Conservation (phyloP, 2,113 vertebrate species). For the Melanerpes formicivorus region DNA sequence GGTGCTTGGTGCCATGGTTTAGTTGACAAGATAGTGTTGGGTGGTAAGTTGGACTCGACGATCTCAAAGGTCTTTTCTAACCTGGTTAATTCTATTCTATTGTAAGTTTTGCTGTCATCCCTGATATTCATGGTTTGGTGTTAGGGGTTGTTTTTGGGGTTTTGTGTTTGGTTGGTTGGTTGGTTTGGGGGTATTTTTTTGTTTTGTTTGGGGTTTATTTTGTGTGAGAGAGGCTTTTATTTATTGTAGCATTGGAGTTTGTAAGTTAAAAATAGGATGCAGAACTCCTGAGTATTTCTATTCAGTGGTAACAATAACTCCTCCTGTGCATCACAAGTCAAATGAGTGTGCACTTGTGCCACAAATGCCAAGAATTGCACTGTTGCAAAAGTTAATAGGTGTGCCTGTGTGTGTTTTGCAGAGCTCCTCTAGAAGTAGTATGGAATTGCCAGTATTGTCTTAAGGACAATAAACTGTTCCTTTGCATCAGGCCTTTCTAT, state of each 20-base stretch:
- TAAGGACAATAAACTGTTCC: not conserved
- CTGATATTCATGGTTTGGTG: not conserved
- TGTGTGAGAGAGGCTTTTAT: not conserved
- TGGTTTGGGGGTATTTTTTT: too few species aligned
- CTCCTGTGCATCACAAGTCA: fast-evolving
- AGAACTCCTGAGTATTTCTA: not conserved
- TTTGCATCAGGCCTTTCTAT: not conserved
- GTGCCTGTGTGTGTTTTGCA: not conserved
- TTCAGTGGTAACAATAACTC: not conserved
- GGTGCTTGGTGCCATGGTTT: too few species aligned
- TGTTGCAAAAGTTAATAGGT: not conserved
- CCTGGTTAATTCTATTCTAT: too few species aligned
- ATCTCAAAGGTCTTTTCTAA: too few species aligned
- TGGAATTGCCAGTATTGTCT: not conserved
- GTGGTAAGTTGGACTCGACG: too few species aligned
- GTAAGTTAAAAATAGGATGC: not conserved
- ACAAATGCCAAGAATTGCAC: not conserved
- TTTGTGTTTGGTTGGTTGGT: too few species aligned
- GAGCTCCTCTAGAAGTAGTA: not conserved
- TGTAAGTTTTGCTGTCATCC: not conserved
- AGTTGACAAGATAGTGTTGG: too few species aligned
- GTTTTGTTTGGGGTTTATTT: not conserved
- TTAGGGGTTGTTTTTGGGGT: not conserved
- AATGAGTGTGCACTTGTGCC: not conserved
- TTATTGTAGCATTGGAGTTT: not conserved